Conservation (phyloP, 64 coral and sea anemone genomes). For the Porites lutea region DNA sequence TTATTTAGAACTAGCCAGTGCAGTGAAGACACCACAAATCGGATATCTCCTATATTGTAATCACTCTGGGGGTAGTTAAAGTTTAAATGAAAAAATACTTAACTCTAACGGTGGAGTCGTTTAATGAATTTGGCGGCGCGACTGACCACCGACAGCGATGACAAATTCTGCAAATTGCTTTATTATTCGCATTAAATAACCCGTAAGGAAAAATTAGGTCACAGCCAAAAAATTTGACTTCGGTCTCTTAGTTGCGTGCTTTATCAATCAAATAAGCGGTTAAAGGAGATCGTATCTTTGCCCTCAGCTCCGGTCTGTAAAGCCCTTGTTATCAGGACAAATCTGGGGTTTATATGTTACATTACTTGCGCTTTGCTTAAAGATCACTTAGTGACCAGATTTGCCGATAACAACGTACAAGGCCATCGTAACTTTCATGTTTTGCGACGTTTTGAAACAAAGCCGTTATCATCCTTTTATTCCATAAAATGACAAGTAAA, state of each 20-base stretch:
- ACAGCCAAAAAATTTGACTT: background rate
- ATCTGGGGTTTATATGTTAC: conserved; percentile 1
- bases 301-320: background rate
- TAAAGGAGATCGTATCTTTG: background rate
- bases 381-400: conserved; percentile 9
- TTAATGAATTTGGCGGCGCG: no score
- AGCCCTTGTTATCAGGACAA: background rate
- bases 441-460: conserved; percentile 5
- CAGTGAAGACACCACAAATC: no score
- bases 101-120: no score
- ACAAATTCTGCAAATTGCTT: no score
- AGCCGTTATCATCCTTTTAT: background rate
- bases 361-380: conserved; percentile 14
- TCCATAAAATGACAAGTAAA: conserved; percentile 14
- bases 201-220: background rate
- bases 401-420: conserved; percentile 4
- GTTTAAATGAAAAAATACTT: no score
- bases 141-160: no score
- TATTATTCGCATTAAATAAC: background rate
- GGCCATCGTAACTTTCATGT: background rate
- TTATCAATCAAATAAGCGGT: background rate
- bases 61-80: no score
- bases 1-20: background rate
- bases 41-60: no score
- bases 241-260: background rate